These are phyloP conservation scores for Pedicia rivosa DNA, from an alignment of 2,888 invertebrate genomes.

Conservation along the genomic window DNA sequence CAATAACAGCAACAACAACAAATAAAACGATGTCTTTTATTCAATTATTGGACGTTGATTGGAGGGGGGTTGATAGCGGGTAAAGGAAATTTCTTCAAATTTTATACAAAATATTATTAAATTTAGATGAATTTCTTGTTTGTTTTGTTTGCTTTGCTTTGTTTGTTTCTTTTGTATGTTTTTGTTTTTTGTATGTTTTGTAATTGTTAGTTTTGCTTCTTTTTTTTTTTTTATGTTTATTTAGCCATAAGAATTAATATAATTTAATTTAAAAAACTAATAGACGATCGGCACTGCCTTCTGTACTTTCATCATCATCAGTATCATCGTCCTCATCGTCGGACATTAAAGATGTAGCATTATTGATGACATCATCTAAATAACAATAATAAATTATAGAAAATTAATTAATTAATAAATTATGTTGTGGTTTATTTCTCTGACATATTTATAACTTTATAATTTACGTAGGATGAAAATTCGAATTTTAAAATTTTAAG, in stretches of 20 bases:
- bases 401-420: not conserved
- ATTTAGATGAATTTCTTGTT: too few relatives aligned
- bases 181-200: not conserved
- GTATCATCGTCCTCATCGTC: constrained; percentile 64
- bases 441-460: not conserved
- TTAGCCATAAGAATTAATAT: not conserved
- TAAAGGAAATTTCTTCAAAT: too few relatives aligned
- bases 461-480: not conserved
- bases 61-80: too few relatives aligned
- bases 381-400: constrained; percentile 8
- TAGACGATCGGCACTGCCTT: constrained; percentile 63
- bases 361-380: constrained; percentile 35
- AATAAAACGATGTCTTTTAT: too few relatives aligned
- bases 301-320: constrained; percentile 49
- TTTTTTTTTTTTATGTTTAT: not conserved
- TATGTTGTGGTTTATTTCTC: too few relatives aligned
- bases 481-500: not conserved
- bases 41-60: too few relatives aligned
- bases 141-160: too few relatives aligned
- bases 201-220: not conserved
- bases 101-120: too few relatives aligned
- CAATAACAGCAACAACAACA: too few relatives aligned
- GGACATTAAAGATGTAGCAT: constrained; percentile 39
- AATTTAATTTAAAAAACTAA: constrained; percentile 44
- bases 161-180: too few relatives aligned